Evolutionary conservation across 2,888 invertebrate genomes (phyloP), one percentile per base, ranked within the genome.

Genomic region (Siphonodentalium dalli): DNA sequence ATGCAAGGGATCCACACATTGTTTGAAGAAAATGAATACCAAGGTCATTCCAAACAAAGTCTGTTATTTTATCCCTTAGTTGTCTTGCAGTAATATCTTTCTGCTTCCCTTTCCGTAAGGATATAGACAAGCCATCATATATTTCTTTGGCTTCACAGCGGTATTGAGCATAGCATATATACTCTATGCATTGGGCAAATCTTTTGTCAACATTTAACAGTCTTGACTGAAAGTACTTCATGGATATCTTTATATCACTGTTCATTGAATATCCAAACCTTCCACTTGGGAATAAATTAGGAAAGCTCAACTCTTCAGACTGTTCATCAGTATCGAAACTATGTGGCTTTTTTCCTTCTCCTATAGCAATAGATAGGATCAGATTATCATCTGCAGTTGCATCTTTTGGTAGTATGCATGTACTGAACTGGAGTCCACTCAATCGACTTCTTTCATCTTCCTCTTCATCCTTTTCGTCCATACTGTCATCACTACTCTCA

Each of bases 151-250:
- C 54, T 47, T 63, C 56, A 20, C 24, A 15, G 15, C 52, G 29
- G 23, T 55, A 61, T 44, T 63, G 60, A 24, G 58, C 53, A 44
- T 51, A 59, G 43, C 63, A 65, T 9, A 65, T 45, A 34, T 63
- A 58, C 18, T 65, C 65, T 40, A 63, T 54, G 31, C 43, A 47
- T 33, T 20, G 45, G 13, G 58, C 35, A 49, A 65, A 65, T 15
- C 62, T 28, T 15, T 35, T 29, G 47, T 63, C 58, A 50, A 31
- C 26, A 40, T 60, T 29, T 7, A 62, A 34, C 28, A 61, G 28
- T 41, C 54, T 45, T 13, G 35, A 20, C 9, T 54, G 27, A 35
- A 54, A 61, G 39, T 58, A 61, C 38, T 43, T 56, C 38, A 38
- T 3, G 11, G 48, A 31, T 18, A 59, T 27, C 38, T 47, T 56